These are phyloP conservation scores for Melikaiella ostensackeni DNA, from an alignment of 2,888 invertebrate species.

Conservation along the genomic window DNA sequence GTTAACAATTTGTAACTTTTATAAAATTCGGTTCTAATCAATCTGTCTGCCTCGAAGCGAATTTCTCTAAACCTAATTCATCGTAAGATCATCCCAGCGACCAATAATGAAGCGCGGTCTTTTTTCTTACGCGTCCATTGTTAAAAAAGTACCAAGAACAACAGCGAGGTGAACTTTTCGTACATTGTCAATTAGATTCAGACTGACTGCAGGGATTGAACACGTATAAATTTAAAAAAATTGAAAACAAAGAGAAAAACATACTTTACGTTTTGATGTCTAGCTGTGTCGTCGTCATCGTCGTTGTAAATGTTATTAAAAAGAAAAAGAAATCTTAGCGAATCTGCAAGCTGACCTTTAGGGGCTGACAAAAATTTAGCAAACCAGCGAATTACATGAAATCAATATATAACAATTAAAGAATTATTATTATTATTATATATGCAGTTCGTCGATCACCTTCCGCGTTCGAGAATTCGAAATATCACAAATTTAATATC, in stretches of 20 bases:
- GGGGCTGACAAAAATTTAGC: constrained; percentile 16
- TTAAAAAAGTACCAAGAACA: constrained; percentile 38
- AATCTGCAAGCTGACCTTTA: constrained; percentile 41
- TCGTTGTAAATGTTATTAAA: constrained; percentile 54
- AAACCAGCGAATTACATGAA: constrained; percentile 28
- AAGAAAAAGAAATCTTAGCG: constrained; percentile 44
- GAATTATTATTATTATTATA: constrained; percentile 8
- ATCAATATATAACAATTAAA: not conserved
- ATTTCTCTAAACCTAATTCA: constrained; percentile 6
- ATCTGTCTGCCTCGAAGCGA: constrained; percentile 7
- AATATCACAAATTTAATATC: constrained; percentile 14
- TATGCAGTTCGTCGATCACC: constrained; percentile 14
- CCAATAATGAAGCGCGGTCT: constrained; percentile 27
- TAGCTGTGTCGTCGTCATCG: constrained; percentile 62
- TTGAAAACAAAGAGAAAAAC: constrained; percentile 47
- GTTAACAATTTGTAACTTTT: constrained; percentile 12
- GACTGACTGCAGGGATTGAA: constrained; percentile 77
- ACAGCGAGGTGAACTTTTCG: constrained; percentile 66
- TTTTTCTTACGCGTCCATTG: constrained; percentile 35
- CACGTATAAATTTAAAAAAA: constrained; percentile 58
- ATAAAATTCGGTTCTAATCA: not conserved
- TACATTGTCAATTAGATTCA: constrained; percentile 78
- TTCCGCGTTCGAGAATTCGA: constrained; percentile 27
- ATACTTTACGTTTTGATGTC: constrained; percentile 69
- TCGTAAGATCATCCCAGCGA: constrained; percentile 38